Percentiles rank a stretch among this genome's conserved stretches.
These are phyloP conservation scores for Brachionus koreanus DNA, from an alignment of 1,140 invertebrate species.

Conservation along the genomic window DNA sequence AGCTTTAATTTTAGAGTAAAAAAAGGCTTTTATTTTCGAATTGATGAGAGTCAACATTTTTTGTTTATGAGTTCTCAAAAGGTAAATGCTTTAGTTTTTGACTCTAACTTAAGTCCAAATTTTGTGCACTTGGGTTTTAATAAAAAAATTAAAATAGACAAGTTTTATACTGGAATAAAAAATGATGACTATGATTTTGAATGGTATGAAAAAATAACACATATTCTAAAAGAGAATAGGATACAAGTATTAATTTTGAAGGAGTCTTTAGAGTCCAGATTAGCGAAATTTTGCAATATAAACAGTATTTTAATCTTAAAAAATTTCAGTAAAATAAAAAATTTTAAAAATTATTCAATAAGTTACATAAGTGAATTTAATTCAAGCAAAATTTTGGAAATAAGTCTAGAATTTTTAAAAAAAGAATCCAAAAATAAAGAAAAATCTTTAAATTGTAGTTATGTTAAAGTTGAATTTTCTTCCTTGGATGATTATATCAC, in stretches of 20 bases:
- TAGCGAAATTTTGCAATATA: not conserved
- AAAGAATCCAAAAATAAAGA: not conserved
- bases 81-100: not conserved
- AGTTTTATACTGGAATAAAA: not conserved
- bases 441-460: not conserved
- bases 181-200: not conserved
- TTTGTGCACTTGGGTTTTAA: conserved; percentile 7
- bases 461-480: not conserved
- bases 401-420: not conserved
- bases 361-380: not conserved
- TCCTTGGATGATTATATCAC: not conserved
- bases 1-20: not conserved
- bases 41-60: not conserved
- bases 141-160: not conserved
- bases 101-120: not conserved
- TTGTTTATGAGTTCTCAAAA: not conserved
- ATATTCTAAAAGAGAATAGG: not conserved
- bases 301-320: not conserved
- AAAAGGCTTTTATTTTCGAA: not conserved
- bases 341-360: not conserved
- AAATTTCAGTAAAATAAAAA: not conserved
- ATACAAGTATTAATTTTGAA: not conserved
- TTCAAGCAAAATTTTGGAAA: not conserved
- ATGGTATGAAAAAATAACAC: not conserved
- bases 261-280: not conserved